Percentiles rank a stretch among this genome's conserved stretches.
phyloP scores from a whole-genome alignment of 2,888 invertebrate genomes.

The Nemotelus nigrinus region DNA sequence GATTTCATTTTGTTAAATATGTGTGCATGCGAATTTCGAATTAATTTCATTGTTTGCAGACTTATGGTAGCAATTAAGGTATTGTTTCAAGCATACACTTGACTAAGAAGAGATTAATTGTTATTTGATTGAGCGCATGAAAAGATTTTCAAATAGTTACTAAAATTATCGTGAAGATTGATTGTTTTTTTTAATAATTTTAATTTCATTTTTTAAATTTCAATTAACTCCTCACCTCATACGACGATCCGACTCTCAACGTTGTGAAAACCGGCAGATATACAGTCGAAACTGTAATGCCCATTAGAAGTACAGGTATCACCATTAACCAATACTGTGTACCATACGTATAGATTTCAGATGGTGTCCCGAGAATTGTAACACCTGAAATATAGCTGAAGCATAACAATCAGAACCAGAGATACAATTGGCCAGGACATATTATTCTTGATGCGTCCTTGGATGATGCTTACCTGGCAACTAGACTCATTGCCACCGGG shows the following conservation, averaged over 20 bases:
- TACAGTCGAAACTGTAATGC: conserved; percentile 72
- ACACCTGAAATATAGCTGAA: conserved; percentile 87
- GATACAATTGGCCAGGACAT: background rate
- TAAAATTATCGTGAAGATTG: no score
- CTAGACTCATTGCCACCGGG: conserved; percentile 86
- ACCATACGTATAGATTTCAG: conserved; percentile 88
- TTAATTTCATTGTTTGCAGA: no score
- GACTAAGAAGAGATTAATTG: no score
- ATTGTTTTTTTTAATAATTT: no score
- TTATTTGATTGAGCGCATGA: no score
- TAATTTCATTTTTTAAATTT: background rate
- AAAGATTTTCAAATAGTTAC: no score
- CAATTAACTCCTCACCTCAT: conserved; percentile 72
- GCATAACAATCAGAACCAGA: conserved; percentile 44
- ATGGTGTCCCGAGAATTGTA: conserved; percentile 86
- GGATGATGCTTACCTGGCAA: conserved; percentile 73
- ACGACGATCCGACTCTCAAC: conserved; percentile 81
- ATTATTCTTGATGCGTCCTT: background rate
- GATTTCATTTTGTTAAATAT: no score
- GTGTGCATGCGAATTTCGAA: no score
- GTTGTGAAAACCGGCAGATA: conserved; percentile 85
- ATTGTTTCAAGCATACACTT: no score
- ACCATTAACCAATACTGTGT: conserved; percentile 83
- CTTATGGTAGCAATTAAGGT: no score
- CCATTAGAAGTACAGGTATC: conserved; percentile 75